phyloP scores from a whole-genome alignment of 1,140 invertebrate species.

The Trichonephila inaurata region DNA sequence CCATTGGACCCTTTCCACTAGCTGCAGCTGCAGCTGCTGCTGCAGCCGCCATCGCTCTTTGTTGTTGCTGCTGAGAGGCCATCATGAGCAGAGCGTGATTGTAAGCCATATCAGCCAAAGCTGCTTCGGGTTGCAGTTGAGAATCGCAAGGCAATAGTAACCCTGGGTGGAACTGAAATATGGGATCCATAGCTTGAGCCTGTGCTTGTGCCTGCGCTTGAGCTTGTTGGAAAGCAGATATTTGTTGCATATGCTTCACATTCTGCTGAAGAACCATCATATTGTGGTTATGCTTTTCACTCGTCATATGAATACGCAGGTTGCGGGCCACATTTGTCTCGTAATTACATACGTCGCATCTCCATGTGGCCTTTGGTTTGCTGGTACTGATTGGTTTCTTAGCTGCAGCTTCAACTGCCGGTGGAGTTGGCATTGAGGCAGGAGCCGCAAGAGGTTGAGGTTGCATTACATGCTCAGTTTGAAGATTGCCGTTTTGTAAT shows the following conservation, averaged over 20 bases:
- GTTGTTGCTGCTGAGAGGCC: slow-evolving; percentile 82
- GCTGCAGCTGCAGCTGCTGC: slow-evolving; percentile 74
- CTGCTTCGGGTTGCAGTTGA: slow-evolving; percentile 86
- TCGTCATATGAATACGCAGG: slow-evolving; percentile 97
- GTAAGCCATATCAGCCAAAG: slow-evolving; percentile 96
- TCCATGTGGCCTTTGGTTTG: slow-evolving; percentile 96
- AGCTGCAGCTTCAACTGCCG: slow-evolving; percentile 51
- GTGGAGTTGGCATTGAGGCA: slow-evolving; percentile 56
- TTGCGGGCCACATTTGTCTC: slow-evolving; percentile 99
- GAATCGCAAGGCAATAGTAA: slow-evolving; percentile 79
- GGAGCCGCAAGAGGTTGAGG: slow-evolving; percentile 51
- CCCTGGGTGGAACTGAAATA: slow-evolving; percentile 84
- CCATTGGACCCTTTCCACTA: not conserved
- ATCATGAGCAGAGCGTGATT: slow-evolving; percentile 95
- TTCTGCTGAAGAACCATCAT: slow-evolving; percentile 98
- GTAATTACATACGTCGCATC: slow-evolving; percentile 99
- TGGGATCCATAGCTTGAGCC: slow-evolving; percentile 78
- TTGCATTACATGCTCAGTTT: slow-evolving; percentile 79
- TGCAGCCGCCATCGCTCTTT: slow-evolving; percentile 77
- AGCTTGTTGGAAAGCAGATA: slow-evolving; percentile 81
- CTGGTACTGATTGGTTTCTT: slow-evolving; percentile 59
- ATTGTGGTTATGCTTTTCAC: slow-evolving; percentile 99
- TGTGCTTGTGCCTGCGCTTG: slow-evolving; percentile 76
- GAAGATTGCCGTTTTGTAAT: slow-evolving; percentile 87
- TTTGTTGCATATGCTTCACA: slow-evolving; percentile 97